These are phyloP conservation scores for Actinia tenebrosa DNA, from an alignment of 64 coral and sea anemone genomes.

Conservation along the genomic window DNA sequence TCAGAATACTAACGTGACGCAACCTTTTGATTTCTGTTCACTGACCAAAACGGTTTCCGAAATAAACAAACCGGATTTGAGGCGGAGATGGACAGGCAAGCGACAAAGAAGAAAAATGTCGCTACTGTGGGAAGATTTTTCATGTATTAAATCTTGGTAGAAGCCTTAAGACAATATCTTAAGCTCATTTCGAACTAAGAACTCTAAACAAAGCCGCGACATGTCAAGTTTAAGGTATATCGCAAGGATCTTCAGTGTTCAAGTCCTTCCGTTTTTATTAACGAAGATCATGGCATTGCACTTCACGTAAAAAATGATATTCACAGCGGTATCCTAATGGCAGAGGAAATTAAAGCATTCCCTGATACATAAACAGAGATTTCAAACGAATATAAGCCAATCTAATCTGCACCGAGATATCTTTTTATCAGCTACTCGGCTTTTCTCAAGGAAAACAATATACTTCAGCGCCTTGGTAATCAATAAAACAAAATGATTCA, in stretches of 20 bases:
- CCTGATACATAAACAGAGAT: constrained; percentile 49
- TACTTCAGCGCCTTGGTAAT: not conserved
- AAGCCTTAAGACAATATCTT: constrained; percentile 3
- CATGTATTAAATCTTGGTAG: not conserved
- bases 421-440: constrained; percentile 14
- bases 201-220: constrained; percentile 1
- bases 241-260: constrained; percentile 3
- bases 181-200: constrained; percentile 15
- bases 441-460: constrained; percentile 9
- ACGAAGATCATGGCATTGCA: constrained; percentile 52
- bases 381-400: constrained; percentile 25
- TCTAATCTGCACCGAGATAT: constrained; percentile 8
- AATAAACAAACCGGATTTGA: not conserved
- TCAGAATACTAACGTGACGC: not conserved
- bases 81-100: not conserved
- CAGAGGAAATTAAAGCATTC: constrained; percentile 40
- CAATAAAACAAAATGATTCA: constrained; percentile 13
- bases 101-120: not conserved
- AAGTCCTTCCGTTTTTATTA: constrained; percentile 32
- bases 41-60: not conserved
- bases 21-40: not conserved
- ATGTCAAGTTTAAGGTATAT: not conserved
- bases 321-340: constrained; percentile 36
- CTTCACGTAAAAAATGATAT: constrained; percentile 15
- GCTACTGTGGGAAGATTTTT: not conserved